Conservation (phyloP, 2,113 vertebrate species). For the Elachura formosa region DNA sequence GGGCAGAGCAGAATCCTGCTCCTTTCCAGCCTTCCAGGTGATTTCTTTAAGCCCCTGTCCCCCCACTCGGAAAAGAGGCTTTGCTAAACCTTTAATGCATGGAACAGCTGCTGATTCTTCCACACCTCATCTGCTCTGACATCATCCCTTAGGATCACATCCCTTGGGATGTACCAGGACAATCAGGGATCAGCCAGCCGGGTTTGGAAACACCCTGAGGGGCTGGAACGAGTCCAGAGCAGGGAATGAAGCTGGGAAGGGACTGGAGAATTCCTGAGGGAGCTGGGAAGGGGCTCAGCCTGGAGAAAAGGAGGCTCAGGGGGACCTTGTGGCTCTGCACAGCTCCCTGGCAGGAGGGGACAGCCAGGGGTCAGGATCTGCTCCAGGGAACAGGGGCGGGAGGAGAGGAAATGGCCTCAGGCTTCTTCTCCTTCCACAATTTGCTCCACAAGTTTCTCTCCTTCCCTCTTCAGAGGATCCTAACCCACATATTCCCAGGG, state of each 20-base stretch:
- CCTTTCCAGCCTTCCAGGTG: neutral
- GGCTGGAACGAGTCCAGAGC: neutral
- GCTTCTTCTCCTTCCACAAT: neutral
- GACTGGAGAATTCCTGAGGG: neutral
- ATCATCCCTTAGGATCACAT: neutral
- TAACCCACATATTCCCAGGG: neutral
- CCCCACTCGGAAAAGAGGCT: neutral
- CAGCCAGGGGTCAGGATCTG: neutral
- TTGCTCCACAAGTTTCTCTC: neutral
- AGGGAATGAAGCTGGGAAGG: neutral
- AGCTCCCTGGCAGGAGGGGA: neutral
- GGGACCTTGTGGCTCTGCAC: neutral
- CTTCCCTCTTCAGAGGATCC: neutral
- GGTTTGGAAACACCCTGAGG: neutral
- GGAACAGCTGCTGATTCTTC: neutral
- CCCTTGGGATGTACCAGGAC: neutral
- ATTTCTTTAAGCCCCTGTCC: neutral
- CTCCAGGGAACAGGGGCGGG: neutral
- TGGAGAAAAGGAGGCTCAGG: neutral
- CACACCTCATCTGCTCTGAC: neutral
- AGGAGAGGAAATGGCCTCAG: too few relatives aligned
- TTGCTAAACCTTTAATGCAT: neutral
- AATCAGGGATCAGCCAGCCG: neutral
- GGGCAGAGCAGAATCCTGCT: neutral
- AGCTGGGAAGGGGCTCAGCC: neutral